phyloP scores from a whole-genome alignment of 1,140 invertebrate genomes.

The Eupristina koningsbergeri region DNA sequence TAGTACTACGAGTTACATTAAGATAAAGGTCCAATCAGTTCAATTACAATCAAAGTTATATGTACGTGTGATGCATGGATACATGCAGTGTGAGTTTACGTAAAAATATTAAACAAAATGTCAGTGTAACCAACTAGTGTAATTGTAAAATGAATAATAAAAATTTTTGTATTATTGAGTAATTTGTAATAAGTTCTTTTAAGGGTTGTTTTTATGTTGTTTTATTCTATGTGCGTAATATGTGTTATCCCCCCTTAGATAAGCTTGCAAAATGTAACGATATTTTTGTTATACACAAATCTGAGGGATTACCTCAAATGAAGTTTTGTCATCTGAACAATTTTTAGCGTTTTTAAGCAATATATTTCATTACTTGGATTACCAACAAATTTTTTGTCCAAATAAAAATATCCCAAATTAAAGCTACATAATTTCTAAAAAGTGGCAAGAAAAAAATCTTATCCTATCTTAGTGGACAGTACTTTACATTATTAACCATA shows the following conservation, averaged over 20 bases:
- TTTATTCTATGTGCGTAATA: too few relatives aligned
- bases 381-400: not conserved
- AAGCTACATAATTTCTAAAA: too few relatives aligned
- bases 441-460: too few relatives aligned
- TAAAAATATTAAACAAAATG: not conserved
- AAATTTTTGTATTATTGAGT: not conserved
- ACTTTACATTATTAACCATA: too few relatives aligned
- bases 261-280: not conserved
- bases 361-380: not conserved
- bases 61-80: too few relatives aligned
- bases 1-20: too few relatives aligned
- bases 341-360: not conserved
- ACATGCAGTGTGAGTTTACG: not conserved
- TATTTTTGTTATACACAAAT: not conserved
- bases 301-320: not conserved
- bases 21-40: too few relatives aligned
- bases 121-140: not conserved
- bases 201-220: constrained; percentile 55
- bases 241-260: not conserved
- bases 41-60: too few relatives aligned
- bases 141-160: not conserved
- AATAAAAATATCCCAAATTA: too few relatives aligned
- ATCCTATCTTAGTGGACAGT: too few relatives aligned
- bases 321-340: not conserved
- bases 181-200: constrained; percentile 22